Evolutionary conservation across 2,113 vertebrate genomes (phyloP).

Genomic region (Takifugu bimaculatus): DNA sequence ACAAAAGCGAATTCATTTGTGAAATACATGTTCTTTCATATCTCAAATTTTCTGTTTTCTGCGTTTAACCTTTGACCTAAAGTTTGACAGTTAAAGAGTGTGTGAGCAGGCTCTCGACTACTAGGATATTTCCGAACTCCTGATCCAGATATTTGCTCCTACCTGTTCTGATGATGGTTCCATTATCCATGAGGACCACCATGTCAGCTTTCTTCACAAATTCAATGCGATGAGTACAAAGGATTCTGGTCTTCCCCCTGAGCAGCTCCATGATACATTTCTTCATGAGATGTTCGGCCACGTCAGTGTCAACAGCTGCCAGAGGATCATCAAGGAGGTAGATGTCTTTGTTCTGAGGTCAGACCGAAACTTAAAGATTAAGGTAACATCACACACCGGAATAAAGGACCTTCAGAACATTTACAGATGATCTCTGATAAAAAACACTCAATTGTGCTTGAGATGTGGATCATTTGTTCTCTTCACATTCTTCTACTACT

Average conservation of each 20-base stretch:
- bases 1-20: too few species aligned
- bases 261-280: conserved; percentile 87
- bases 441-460: too few species aligned
- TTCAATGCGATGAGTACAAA: conserved; percentile 91
- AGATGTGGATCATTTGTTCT: too few species aligned
- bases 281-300: conserved; percentile 88
- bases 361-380: background rate
- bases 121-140: too few species aligned
- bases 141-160: background rate
- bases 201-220: conserved; percentile 82
- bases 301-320: conserved; percentile 89
- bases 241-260: conserved; percentile 84
- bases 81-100: too few species aligned
- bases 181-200: conserved; percentile 85
- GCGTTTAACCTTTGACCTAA: too few species aligned
- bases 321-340: conserved; percentile 95
- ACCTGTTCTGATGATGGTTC: conserved; percentile 83
- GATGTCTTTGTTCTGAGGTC: conserved; percentile 85
- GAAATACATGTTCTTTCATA: too few species aligned
- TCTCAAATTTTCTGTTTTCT: too few species aligned
- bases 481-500: background rate
- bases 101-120: too few species aligned
- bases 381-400: background rate
- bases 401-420: too few species aligned
- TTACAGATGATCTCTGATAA: too few species aligned